phyloP scores from a whole-genome alignment of 1,140 invertebrate genomes.

The Drosophila rufa region DNA sequence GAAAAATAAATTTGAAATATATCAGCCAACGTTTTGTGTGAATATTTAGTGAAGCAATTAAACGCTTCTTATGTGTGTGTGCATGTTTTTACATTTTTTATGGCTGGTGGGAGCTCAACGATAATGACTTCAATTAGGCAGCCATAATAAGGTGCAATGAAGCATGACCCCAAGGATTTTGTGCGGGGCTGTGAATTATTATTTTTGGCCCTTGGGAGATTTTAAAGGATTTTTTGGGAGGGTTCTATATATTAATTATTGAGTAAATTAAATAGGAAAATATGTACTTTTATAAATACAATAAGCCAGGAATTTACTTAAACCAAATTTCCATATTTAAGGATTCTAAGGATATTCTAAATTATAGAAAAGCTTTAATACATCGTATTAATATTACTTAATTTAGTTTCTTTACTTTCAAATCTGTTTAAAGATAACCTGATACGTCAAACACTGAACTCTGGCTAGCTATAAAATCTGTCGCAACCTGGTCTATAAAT shows the following conservation, averaged over 20 bases:
- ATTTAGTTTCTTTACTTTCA: neutral
- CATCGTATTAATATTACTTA: neutral
- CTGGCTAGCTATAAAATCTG: slow-evolving; percentile 5
- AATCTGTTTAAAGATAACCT: neutral
- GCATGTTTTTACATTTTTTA: slow-evolving; percentile 28
- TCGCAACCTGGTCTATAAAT: slow-evolving; percentile 17
- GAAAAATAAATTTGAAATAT: slow-evolving; percentile 45
- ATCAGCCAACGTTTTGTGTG: slow-evolving; percentile 45
- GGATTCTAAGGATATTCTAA: neutral
- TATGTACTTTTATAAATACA: neutral
- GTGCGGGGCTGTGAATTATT: neutral
- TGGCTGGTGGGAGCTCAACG: slow-evolving; percentile 37
- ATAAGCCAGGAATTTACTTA: neutral
- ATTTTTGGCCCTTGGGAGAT: neutral
- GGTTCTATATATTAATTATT: neutral
- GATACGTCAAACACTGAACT: neutral
- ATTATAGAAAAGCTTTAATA: neutral
- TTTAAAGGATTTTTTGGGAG: slow-evolving; percentile 11
- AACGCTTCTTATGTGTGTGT: neutral
- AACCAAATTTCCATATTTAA: no score
- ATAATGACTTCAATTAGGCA: slow-evolving; percentile 53
- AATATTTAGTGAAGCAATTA: slow-evolving; percentile 64
- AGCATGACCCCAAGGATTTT: slow-evolving; percentile 16
- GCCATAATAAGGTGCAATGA: slow-evolving; percentile 37
- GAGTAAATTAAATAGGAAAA: neutral